Percentiles rank a stretch among this genome's conserved stretches.
phyloP scores from a whole-genome alignment of 2,797 vertebrate species.

The Chiloscyllium punctatum region DNA sequence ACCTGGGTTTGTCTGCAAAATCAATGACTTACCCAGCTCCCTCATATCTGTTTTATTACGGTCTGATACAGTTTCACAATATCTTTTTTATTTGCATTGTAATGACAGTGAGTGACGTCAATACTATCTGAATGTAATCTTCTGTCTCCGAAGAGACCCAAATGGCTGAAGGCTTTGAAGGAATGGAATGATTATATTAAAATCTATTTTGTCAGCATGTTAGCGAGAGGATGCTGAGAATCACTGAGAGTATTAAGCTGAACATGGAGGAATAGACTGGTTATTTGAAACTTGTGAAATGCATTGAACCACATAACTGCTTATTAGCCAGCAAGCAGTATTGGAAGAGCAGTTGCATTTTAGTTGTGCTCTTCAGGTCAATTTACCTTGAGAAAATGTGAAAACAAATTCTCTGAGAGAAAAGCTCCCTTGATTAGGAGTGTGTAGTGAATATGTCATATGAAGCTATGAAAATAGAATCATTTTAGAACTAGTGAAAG shows the following conservation, averaged over 20 bases:
- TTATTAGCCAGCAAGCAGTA: too few relatives aligned
- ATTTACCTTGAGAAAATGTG: neutral
- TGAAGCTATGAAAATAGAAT: neutral
- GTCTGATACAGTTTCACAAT: neutral
- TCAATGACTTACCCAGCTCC: neutral
- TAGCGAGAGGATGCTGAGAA: neutral
- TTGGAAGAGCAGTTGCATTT: neutral
- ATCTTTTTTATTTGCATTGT: too few relatives aligned
- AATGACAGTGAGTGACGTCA: neutral
- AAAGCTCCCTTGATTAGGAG: neutral
- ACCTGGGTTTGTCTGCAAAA: too few relatives aligned
- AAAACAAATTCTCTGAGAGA: neutral
- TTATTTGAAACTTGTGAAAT: neutral
- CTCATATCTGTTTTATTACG: neutral
- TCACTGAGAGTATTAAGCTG: neutral
- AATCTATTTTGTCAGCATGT: neutral
- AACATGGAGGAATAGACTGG: neutral
- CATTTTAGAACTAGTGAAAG: neutral
- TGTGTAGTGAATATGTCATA: neutral
- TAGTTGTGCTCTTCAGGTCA: neutral
- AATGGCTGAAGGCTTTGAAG: neutral
- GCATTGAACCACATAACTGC: neutral
- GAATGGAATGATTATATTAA: neutral
- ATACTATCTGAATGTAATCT: neutral
- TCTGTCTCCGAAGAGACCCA: neutral